Evolutionary conservation across 2,797 vertebrate genomes (phyloP).

Genomic region (Anguilla obscura): DNA sequence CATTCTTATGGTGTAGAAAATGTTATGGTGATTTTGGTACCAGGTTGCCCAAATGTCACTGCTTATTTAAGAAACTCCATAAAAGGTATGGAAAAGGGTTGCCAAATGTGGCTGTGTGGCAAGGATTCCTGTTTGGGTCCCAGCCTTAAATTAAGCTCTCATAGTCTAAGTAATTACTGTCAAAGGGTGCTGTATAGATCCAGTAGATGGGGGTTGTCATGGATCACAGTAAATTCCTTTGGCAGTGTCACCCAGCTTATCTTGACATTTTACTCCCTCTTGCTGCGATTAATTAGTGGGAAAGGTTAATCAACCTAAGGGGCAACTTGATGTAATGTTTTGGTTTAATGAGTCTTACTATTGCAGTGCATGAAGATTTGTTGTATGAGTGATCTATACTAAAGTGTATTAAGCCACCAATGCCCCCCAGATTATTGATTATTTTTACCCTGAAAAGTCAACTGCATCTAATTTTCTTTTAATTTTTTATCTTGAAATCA

Average conservation of each 20-base stretch:
- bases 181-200: not conserved
- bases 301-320: conserved; percentile 45
- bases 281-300: conserved; percentile 40
- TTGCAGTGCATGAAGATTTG: not conserved
- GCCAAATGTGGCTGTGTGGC: not conserved
- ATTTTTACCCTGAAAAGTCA: not conserved
- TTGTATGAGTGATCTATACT: not conserved
- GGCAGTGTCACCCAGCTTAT: not conserved
- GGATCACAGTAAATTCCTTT: not conserved
- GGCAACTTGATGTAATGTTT: not conserved
- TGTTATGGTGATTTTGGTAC: not conserved
- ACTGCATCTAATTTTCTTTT: not conserved
- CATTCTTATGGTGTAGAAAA: not conserved
- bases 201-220: conserved; percentile 15
- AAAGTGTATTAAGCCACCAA: not conserved
- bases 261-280: conserved; percentile 41
- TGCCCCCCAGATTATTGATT: not conserved
- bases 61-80: not conserved
- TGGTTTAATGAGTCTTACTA: conserved; percentile 27
- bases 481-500: not conserved
- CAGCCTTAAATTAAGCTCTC: not conserved
- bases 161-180: too few species aligned
- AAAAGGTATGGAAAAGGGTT: not conserved
- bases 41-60: not conserved
- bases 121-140: not conserved